Evolutionary conservation across 2,797 vertebrate genomes (phyloP), one percentile per base, ranked within the genome.

Genomic region (Hafferia zeledoni): DNA sequence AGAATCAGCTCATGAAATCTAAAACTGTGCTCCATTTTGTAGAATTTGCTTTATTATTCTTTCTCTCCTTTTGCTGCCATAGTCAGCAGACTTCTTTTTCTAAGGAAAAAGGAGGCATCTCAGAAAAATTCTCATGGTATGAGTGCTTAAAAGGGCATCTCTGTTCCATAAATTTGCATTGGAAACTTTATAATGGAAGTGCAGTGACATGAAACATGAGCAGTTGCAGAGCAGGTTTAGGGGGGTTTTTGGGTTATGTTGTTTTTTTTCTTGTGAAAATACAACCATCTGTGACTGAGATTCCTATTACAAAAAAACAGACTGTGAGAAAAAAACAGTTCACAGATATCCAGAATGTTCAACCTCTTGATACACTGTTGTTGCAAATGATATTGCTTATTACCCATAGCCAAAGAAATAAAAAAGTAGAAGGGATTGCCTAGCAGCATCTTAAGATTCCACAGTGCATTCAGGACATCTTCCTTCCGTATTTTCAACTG

Each of bases 211-310:
- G 44, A 71, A 85, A 92, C 18, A 50, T 17, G 12, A 71, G 44
- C 33, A 43, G 37, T 76, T 90, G 27, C 1, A 6, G 85, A 78
- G 33, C 3, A 20, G 5, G 11, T 13, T 10, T 1, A 10, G 3
- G 13, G 12, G 22, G 31, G 53, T 22, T 39, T 69, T 52, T 37
- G 10, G 0, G 0, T 3, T 80, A 27, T 14, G 23, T 27, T 33
- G 43, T 33, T 59, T 56, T 49, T 49, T 55, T 59, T 33, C 14
- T 60, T 52, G 27, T 70, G 87, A 70, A 84, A 87, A 53, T 44
- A 43, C 4, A 5, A 31, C 7, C 31, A 72, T 81, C 39, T 43
- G 11, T 50, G 23, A 47, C 27, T 57, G 35, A 59, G 13, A 5
- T 63, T 75, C 12, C 20, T 76, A 19, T 37, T 83, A 11, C 39